Evolutionary conservation across 2,797 vertebrate species (phyloP), one percentile per base, ranked within the genome.

Genomic region (Carcharodon carcharias): DNA sequence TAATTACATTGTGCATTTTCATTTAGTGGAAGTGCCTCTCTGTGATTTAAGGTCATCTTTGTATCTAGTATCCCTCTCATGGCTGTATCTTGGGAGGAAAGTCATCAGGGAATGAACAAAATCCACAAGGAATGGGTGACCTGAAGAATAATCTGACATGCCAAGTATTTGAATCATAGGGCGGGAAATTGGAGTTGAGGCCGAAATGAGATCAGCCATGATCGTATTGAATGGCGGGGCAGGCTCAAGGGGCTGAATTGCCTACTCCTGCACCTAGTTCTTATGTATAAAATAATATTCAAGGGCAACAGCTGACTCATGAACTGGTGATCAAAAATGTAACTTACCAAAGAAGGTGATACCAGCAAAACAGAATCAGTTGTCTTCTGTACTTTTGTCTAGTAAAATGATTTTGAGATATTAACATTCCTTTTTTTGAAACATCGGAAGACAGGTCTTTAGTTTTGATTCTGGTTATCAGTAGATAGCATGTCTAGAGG

Each of bases 381-480:
- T 63, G 16, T 14, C 89, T 88, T 45, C 16, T 92, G 35, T 16
- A 91, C 56, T 54, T 45, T 26, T 26, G 63, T 40, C 63, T 67
- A 26, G 45, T 67, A 28, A 45, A 67, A n/a, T 26, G 9, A 40
- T 11, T n/a, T 3, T 67, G 40, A n/a, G 63, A 93, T 21, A 93
- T 93, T 93, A 93, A 65, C 67, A 23, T 93, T 40, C 7, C 61
- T 93, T 65, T 45, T 93, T 93, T 65, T 23, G 5, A 63, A 26
- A 65, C 9, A 12, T 11, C 67, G n/a, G 63, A 65, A 21, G 26
- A 65, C 40, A 65, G 21, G 61, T 93, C 40, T 67, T 45, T 40
- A 67, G 88, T 67, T 65, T 93, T 65, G 63, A 93, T 67, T 93
- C 91, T 67, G 63, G n/a, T 93, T 67, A 93, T 67, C 61, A 45